phyloP scores from a whole-genome alignment of 2,113 vertebrate species.

The Prochilodus magdalenae region DNA sequence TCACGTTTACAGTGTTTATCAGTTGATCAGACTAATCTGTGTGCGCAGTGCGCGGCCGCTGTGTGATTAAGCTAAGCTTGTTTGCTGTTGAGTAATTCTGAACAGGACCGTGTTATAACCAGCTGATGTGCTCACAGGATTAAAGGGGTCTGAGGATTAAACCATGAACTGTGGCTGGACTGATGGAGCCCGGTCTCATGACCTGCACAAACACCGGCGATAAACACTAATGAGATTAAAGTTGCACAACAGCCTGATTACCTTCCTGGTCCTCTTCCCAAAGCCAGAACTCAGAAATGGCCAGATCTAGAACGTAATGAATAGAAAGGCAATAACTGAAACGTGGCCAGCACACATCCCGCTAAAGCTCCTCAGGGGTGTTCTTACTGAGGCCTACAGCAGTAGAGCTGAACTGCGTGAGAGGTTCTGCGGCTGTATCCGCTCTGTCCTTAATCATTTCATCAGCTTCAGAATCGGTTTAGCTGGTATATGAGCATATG shows the following conservation, averaged over 20 bases:
- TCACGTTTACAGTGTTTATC: neutral
- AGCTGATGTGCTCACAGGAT: constrained; percentile 3
- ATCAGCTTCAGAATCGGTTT: no score
- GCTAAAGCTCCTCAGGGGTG: no score
- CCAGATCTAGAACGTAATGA: no score
- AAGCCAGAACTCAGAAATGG: no score
- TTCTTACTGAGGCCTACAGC: no score
- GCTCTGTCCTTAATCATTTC: no score
- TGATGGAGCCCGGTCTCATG: neutral
- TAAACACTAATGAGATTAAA: neutral
- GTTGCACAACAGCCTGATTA: neutral
- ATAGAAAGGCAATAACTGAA: no score
- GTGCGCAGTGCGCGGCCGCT: neutral
- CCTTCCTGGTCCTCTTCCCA: neutral
- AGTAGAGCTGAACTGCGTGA: no score
- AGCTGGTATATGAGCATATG: no score
- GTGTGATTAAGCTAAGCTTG: neutral
- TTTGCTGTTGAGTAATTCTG: neutral
- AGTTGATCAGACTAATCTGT: neutral
- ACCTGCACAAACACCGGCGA: neutral
- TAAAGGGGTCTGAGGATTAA: neutral
- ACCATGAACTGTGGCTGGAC: neutral
- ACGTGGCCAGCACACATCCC: no score
- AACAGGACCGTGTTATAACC: neutral
- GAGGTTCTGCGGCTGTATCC: no score